Evolutionary conservation across 2,888 invertebrate genomes (phyloP).

Genomic region (Apoda limacodes): DNA sequence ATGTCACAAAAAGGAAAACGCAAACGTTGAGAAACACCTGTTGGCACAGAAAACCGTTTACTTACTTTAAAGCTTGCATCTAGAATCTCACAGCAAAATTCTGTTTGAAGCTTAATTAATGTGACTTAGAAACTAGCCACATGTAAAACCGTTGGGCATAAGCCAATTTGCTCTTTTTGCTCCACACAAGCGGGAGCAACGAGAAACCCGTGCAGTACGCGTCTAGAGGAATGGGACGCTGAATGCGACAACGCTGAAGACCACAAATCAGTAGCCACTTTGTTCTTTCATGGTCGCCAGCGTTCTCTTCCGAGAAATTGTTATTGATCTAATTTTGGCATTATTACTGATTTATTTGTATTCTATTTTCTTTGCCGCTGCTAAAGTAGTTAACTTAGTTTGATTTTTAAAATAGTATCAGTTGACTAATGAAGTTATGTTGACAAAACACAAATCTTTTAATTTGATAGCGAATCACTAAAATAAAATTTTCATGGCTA

Average conservation of each 20-base stretch:
- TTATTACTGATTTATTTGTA: slow-evolving; percentile 40
- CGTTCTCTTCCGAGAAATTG: slow-evolving; percentile 38
- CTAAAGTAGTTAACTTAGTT: no score
- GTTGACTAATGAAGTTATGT: no score
- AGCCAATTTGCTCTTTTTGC: slow-evolving; percentile 56
- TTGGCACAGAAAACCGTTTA: slow-evolving; percentile 24
- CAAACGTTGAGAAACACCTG: no score
- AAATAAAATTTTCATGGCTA: no score
- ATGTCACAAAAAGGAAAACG: no score
- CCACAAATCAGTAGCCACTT: slow-evolving; percentile 63
- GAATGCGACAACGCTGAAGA: slow-evolving; percentile 36
- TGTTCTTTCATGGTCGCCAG: slow-evolving; percentile 50
- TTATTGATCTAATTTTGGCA: slow-evolving; percentile 47
- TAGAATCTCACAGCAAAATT: slow-evolving; percentile 37
- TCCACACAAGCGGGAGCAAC: slow-evolving; percentile 28
- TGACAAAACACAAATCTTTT: no score
- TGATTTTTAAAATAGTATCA: no score
- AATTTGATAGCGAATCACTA: no score
- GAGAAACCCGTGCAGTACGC: slow-evolving; percentile 28
- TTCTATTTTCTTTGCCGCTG: slow-evolving; percentile 31
- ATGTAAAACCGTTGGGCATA: slow-evolving; percentile 53
- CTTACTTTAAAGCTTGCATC: slow-evolving; percentile 28
- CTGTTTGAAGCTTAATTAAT: slow-evolving; percentile 60
- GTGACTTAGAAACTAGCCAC: slow-evolving; percentile 55
- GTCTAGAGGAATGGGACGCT: slow-evolving; percentile 46